Evolutionary conservation across 2,888 invertebrate genomes (phyloP), one percentile per base, ranked within the genome.

Genomic region (Meiosimyza decipiens): DNA sequence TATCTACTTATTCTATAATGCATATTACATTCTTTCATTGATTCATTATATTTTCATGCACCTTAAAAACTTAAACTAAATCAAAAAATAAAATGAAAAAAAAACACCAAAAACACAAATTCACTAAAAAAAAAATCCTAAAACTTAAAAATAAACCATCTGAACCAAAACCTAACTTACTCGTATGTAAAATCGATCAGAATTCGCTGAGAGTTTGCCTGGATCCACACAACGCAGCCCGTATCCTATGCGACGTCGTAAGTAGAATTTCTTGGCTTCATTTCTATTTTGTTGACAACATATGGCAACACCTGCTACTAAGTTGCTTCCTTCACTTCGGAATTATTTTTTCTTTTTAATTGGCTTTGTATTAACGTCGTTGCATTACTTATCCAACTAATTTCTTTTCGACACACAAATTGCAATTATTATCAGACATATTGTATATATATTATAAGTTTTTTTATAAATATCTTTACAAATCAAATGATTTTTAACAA

Each of bases 201-300:
- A 95, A 90, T 94, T 94, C 88, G 94, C 94, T 82, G 95, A 95
- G 89, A 95, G 93, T 88, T 89, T 95, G 88, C 94, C 94, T 79
- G 91, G 94, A 83, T 92, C 94, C 80, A 94, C 91, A 84, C 94
- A 94, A 88, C 92, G 95, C 86, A 95, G 95, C 87, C 95, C 95
- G 72, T 95, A 95, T 87, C 94, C 93, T 80, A 90, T 92, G 78
- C 90, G 95, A 88, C 91, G 94, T 90, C 92, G 95, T 95, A 90
- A 94, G 94, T 92, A 86, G 81, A 81, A 79, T 77, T 80, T 62
- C 49, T 47, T 9, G 40, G 40, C 40, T n/a, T 16, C 7, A 59
- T 59, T n/a, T 40, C 15, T 11, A 16, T 63, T 75, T 77, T 74
- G 74, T 75, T 73, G 18, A 6, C 47, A 67, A 40, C 16, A 40